phyloP scores from a whole-genome alignment of 35 echinoderm and acorn worm genomes.

The Chiridota heheva region DNA sequence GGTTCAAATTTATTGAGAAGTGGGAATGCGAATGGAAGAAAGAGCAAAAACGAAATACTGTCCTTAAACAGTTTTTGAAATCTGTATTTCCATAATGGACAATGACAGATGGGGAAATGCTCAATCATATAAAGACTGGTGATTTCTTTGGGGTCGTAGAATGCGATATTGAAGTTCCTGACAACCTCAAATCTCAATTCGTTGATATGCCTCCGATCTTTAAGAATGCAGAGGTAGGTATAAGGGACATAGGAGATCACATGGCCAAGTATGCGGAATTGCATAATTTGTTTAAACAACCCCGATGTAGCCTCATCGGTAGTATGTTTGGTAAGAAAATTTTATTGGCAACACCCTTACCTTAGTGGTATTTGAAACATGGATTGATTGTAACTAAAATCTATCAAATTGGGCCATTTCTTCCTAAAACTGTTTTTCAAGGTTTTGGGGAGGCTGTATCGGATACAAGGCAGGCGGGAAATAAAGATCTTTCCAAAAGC shows the following conservation, averaged over 20 bases:
- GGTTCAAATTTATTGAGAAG: conserved; percentile 15
- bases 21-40: conserved; percentile 31
- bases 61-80: conserved; percentile 25
- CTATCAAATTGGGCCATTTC: neutral
- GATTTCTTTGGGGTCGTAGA: conserved; percentile 4
- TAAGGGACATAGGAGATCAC: conserved; percentile 25
- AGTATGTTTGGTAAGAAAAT: conserved; percentile 21
- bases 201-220: conserved; percentile 47
- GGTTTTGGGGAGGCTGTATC: conserved; percentile 5
- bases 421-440: neutral
- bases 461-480: conserved; percentile 9
- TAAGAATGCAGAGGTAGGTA: conserved; percentile 34
- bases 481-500: neutral
- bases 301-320: neutral
- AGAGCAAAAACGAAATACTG: neutral
- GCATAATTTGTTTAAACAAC: conserved; percentile 18
- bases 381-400: conserved; percentile 1
- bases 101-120: neutral
- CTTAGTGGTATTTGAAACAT: conserved; percentile 30
- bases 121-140: neutral
- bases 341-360: neutral
- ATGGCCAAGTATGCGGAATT: conserved; percentile 2
- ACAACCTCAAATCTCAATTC: conserved; percentile 11
- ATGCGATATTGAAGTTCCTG: neutral
- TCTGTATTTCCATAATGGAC: neutral